Conservation (phyloP, 2,113 vertebrate species). For the Glaucomys volans region DNA sequence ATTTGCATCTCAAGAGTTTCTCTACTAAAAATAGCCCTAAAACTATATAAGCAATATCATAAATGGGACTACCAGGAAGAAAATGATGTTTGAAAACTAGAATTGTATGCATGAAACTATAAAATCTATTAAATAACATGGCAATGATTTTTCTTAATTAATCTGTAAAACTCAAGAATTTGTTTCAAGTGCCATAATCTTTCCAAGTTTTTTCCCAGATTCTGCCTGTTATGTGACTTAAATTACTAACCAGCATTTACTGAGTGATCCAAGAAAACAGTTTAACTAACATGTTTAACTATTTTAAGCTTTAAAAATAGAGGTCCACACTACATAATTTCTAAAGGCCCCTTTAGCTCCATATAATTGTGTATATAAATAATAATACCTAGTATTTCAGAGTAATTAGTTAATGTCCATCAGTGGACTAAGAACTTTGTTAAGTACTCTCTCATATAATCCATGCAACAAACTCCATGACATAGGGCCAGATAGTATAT, state of each 20-base stretch:
- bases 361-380: not conserved
- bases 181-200: not conserved
- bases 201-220: not conserved
- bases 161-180: not conserved
- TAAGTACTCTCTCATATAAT: not conserved
- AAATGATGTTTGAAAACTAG: not conserved
- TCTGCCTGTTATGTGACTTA: not conserved
- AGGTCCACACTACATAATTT: not conserved
- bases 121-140: not conserved
- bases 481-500: not conserved
- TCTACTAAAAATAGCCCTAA: slow-evolving; percentile 6
- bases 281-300: not conserved
- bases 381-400: not conserved
- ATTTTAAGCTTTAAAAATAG: slow-evolving; percentile 1
- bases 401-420: not conserved
- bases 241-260: not conserved
- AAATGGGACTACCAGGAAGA: not conserved
- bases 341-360: not conserved
- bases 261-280: not conserved
- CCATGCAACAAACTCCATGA: not conserved
- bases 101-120: not conserved
- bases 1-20: slow-evolving; percentile 8
- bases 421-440: not conserved
- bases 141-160: not conserved
- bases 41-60: not conserved